A percentile compares a stretch with the other conserved stretches of the same genome.
Conservation (phyloP, 1,140 invertebrate species). For the Notospermus geniculatus region DNA sequence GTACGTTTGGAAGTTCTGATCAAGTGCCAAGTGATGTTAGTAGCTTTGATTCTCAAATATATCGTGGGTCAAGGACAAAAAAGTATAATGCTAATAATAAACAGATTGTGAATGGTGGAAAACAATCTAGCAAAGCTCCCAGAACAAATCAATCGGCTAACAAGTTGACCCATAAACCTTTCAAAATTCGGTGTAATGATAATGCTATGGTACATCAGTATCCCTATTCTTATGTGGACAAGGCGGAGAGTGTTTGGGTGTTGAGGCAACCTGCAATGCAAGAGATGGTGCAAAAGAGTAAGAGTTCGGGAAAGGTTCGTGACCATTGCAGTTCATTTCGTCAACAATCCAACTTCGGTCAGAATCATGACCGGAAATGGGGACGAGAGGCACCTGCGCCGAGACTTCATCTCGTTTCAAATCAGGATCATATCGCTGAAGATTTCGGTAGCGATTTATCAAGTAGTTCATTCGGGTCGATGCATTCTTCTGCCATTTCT, state of each 20-base stretch:
- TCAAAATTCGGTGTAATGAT: neutral
- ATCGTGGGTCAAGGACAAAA: slow-evolving; percentile 14
- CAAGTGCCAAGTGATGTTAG: slow-evolving; percentile 41
- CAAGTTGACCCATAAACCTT: neutral
- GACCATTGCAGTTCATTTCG: slow-evolving; percentile 10
- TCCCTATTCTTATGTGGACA: slow-evolving; percentile 1
- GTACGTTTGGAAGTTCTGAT: slow-evolving; percentile 42
- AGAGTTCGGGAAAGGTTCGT: slow-evolving; percentile 12
- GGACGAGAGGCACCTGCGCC: too few relatives aligned
- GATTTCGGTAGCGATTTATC: too few relatives aligned
- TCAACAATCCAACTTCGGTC: too few relatives aligned
- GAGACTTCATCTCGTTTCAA: too few relatives aligned
- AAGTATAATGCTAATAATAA: neutral
- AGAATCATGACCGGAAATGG: too few relatives aligned
- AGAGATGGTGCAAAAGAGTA: neutral
- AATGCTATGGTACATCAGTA: neutral
- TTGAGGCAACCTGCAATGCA: neutral
- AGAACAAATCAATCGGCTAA: neutral
- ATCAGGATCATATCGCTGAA: too few relatives aligned
- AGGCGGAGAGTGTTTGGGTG: neutral
- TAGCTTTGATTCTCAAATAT: slow-evolving; percentile 45
- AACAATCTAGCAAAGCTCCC: neutral
- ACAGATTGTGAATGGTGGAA: neutral
- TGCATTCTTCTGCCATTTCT: too few relatives aligned
- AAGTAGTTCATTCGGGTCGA: too few relatives aligned